Conservation (phyloP, 2,113 vertebrate genomes). For the Prietella phreatophila region DNA sequence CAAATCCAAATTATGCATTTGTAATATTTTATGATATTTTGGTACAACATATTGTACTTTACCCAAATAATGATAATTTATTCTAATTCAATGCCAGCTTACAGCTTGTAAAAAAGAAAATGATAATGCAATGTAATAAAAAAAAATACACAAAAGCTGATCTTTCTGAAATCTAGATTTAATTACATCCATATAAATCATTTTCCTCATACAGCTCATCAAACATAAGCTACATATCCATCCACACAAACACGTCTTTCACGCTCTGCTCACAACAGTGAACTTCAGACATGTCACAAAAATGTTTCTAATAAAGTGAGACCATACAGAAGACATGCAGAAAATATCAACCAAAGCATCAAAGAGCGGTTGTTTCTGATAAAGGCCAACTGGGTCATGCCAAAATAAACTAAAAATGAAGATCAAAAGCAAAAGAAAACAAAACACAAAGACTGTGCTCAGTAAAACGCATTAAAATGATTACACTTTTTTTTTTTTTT, state of each 20-base stretch:
- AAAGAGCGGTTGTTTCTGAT: conserved; percentile 53
- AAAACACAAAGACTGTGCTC: conserved; percentile 10
- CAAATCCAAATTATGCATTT: neutral
- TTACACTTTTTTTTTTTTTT: conserved; percentile 18
- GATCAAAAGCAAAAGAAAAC: conserved; percentile 33
- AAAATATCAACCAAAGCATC: conserved; percentile 55
- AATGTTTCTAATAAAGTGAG: conserved; percentile 36
- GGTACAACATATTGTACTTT: neutral
- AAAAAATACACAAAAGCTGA: conserved; percentile 14
- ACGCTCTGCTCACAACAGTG: conserved; percentile 37
- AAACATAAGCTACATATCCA: conserved; percentile 34
- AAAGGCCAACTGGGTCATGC: conserved; percentile 41
- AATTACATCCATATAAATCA: conserved; percentile 62
- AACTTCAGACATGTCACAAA: conserved; percentile 33
- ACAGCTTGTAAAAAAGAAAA: neutral
- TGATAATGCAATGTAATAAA: conserved; percentile 1
- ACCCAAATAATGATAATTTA: neutral
- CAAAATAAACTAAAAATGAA: conserved; percentile 15
- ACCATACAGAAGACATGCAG: conserved; percentile 64
- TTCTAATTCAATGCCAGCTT: neutral
- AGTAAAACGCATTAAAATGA: conserved; percentile 24
- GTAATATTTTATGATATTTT: neutral
- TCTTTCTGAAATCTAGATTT: conserved; percentile 62
- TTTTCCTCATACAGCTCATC: conserved; percentile 24
- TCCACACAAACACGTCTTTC: conserved; percentile 27